Evolutionary conservation across 2,113 vertebrate species (phyloP).

Genomic region (Cercocebus atys): DNA sequence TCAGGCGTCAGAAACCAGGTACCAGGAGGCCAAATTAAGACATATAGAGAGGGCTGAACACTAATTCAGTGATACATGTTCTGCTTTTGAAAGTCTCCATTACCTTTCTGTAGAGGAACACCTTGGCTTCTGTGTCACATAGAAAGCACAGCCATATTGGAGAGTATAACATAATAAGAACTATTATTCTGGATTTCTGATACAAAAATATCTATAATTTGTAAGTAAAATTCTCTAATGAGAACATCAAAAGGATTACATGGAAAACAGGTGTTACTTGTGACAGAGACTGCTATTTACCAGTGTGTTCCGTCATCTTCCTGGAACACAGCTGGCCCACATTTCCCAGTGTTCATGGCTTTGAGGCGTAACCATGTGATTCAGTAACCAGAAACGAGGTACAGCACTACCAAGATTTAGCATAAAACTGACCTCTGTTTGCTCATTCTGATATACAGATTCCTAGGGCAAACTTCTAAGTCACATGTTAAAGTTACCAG

Average conservation of each 20-base stretch:
- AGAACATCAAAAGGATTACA: background rate
- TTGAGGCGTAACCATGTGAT: background rate
- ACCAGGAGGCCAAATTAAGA: background rate
- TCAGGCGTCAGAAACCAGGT: background rate
- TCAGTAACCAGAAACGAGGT: background rate
- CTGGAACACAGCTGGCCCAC: background rate
- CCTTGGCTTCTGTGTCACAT: background rate
- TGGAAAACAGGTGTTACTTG: background rate
- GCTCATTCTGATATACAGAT: background rate
- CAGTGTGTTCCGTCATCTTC: background rate
- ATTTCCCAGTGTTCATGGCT: background rate
- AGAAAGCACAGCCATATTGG: background rate
- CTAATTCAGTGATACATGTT: background rate
- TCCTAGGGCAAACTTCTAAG: background rate
- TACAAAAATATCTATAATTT: background rate
- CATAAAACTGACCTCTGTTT: background rate
- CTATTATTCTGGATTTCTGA: background rate
- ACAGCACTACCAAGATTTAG: background rate
- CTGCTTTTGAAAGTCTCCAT: background rate
- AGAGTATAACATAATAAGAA: background rate
- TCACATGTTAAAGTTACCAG: background rate
- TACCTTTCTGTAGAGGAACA: background rate
- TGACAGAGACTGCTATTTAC: background rate
- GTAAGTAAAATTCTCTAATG: background rate
- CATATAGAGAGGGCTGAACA: background rate